Conservation (phyloP, 2,113 vertebrate genomes). For the Sciurus niger region DNA sequence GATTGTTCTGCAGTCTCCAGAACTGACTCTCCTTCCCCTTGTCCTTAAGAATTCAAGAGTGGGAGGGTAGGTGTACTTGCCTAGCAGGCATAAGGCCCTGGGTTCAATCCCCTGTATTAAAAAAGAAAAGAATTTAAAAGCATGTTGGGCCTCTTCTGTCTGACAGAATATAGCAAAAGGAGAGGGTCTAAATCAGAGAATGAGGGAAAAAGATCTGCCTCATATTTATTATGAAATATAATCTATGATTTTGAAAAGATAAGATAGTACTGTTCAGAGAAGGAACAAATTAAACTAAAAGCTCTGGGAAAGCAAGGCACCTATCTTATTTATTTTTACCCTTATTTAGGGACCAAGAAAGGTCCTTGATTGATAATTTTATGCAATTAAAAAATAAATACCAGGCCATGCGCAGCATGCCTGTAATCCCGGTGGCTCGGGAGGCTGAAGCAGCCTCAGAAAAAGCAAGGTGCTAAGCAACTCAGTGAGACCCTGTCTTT, state of each 20-base stretch:
- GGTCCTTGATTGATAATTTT: background rate
- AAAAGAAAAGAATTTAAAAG: too few relatives aligned
- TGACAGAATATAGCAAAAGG: background rate
- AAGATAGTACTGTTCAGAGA: background rate
- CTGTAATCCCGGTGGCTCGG: too few relatives aligned
- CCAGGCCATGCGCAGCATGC: too few relatives aligned
- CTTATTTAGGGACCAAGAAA: conserved; percentile 49
- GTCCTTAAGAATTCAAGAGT: conserved; percentile 6
- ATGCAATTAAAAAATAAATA: conserved; percentile 34
- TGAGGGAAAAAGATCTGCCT: background rate
- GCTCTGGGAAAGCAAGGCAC: conserved; percentile 8
- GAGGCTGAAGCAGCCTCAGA: too few relatives aligned
- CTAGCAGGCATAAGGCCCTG: background rate
- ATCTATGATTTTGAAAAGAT: conserved; percentile 22
- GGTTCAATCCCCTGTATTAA: too few relatives aligned
- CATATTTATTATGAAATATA: conserved; percentile 26
- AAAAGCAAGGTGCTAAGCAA: too few relatives aligned
- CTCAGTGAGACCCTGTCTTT: too few relatives aligned
- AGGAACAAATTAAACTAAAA: conserved; percentile 8
- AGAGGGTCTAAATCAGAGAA: background rate
- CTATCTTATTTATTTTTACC: background rate
- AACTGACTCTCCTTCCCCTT: background rate
- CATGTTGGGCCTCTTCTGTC: background rate
- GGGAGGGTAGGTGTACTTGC: background rate
- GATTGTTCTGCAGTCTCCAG: background rate